Evolutionary conservation across 2,797 vertebrate species (phyloP).

Genomic region (Caiman crocodilus): DNA sequence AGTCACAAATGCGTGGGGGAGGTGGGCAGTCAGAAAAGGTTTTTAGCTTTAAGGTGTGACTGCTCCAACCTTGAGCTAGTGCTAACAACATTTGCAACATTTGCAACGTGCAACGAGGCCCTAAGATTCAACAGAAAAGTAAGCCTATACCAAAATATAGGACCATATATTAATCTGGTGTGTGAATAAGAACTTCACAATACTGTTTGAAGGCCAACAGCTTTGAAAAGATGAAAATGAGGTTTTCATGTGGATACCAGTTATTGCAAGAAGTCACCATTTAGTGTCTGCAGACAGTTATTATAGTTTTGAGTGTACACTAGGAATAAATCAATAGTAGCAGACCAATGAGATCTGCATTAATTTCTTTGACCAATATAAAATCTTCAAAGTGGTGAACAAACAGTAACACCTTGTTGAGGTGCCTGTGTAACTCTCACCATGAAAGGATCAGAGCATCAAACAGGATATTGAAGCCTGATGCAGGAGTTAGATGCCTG

Average conservation of each 20-base stretch:
- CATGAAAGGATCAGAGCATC: neutral
- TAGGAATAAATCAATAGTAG: conserved; percentile 60
- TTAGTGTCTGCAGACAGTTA: conserved; percentile 51
- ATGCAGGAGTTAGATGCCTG: conserved; percentile 51
- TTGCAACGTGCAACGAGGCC: too few relatives aligned
- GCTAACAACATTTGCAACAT: too few relatives aligned
- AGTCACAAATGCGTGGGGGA: too few relatives aligned
- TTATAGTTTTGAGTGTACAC: conserved; percentile 72
- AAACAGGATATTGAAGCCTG: conserved; percentile 46
- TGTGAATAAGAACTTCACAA: conserved; percentile 16
- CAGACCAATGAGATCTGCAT: conserved; percentile 48
- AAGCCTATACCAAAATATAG: conserved; percentile 45
- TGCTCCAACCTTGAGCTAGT: too few relatives aligned
- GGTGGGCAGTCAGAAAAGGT: too few relatives aligned
- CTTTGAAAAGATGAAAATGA: conserved; percentile 44
- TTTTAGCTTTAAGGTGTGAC: too few relatives aligned
- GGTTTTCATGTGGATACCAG: conserved; percentile 6
- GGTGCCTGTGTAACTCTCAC: neutral
- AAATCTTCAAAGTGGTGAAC: conserved; percentile 41
- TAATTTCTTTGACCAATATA: conserved; percentile 32
- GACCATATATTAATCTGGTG: conserved; percentile 38
- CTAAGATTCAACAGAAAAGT: conserved; percentile 2
- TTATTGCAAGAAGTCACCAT: conserved; percentile 43
- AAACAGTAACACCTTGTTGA: neutral
- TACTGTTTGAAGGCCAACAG: conserved; percentile 27